Conservation (phyloP, 2,888 invertebrate genomes). For the Perdita meconis region DNA sequence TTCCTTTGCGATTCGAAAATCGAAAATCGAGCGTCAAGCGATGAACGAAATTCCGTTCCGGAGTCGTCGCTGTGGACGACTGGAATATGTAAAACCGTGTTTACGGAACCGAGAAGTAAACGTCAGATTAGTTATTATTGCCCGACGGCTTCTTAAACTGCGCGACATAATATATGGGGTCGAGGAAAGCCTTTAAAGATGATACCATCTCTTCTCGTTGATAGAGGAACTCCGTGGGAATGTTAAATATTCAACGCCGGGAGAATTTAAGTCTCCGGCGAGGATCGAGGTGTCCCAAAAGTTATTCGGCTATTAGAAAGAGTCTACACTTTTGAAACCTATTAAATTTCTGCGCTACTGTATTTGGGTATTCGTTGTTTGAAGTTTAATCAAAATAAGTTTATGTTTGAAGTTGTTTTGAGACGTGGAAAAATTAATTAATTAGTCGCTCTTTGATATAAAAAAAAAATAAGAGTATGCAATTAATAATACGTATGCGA, state of each 20-base stretch:
- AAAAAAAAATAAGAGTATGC: too few relatives aligned
- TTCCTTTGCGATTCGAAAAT: constrained; percentile 17
- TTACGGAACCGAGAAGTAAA: background rate
- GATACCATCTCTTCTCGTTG: constrained; percentile 21
- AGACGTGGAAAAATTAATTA: too few relatives aligned
- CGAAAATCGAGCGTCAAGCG: constrained; percentile 1
- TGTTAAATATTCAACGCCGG: constrained; percentile 64
- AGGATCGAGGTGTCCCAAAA: constrained; percentile 46
- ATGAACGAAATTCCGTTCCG: background rate
- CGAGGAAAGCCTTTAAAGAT: constrained; percentile 18
- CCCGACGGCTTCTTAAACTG: constrained; percentile 39
- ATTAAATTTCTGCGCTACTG: constrained; percentile 29
- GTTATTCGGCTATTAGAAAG: constrained; percentile 45
- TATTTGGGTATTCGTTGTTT: background rate
- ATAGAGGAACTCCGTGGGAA: constrained; percentile 52
- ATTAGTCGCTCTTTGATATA: too few relatives aligned
- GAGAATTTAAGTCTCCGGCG: constrained; percentile 42
- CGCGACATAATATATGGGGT: constrained; percentile 31
- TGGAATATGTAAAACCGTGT: background rate
- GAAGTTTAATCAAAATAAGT: too few relatives aligned
- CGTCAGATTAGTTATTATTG: constrained; percentile 34
- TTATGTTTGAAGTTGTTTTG: too few relatives aligned
- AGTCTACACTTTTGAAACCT: constrained; percentile 53
- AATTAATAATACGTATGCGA: too few relatives aligned
- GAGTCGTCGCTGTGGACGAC: background rate